These are phyloP conservation scores for Lepidotrigona ventralis DNA, from an alignment of 1,140 invertebrate genomes.

Conservation along the genomic window DNA sequence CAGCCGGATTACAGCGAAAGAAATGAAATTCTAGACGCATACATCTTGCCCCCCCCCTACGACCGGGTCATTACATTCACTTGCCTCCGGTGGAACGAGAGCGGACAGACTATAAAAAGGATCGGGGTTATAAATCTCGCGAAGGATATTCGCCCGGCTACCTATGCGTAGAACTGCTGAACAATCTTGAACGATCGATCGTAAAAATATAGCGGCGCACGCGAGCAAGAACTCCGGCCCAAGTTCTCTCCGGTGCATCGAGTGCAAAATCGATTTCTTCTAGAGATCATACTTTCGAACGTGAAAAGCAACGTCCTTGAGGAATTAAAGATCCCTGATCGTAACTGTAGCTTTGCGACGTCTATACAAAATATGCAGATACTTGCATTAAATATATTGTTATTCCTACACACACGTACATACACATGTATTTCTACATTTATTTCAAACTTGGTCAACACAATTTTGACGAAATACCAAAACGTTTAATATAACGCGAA, in stretches of 20 bases:
- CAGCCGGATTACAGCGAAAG: neutral
- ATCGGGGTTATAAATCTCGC: slow-evolving; percentile 31
- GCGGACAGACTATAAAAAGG: neutral
- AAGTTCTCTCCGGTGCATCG: slow-evolving; percentile 22
- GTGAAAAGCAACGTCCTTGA: too few relatives aligned
- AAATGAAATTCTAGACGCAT: slow-evolving; percentile 1
- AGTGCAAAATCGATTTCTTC: slow-evolving; percentile 19
- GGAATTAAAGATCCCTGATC: too few relatives aligned
- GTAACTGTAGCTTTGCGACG: too few relatives aligned
- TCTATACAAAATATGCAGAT: too few relatives aligned
- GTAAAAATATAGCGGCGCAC: slow-evolving; percentile 25
- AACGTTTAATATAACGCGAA: too few relatives aligned
- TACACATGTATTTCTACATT: too few relatives aligned
- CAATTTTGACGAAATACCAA: neutral
- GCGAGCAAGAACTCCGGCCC: neutral
- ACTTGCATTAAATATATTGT: too few relatives aligned
- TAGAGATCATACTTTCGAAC: too few relatives aligned
- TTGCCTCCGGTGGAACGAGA: neutral
- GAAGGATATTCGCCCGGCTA: neutral
- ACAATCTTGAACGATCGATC: slow-evolving; percentile 24
- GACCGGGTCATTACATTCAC: neutral
- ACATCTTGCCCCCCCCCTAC: neutral
- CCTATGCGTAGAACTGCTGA: neutral
- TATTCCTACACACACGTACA: too few relatives aligned
- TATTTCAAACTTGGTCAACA: too few relatives aligned